Conservation (phyloP, 2,888 invertebrate genomes). For the Ptychoptera contaminata region DNA sequence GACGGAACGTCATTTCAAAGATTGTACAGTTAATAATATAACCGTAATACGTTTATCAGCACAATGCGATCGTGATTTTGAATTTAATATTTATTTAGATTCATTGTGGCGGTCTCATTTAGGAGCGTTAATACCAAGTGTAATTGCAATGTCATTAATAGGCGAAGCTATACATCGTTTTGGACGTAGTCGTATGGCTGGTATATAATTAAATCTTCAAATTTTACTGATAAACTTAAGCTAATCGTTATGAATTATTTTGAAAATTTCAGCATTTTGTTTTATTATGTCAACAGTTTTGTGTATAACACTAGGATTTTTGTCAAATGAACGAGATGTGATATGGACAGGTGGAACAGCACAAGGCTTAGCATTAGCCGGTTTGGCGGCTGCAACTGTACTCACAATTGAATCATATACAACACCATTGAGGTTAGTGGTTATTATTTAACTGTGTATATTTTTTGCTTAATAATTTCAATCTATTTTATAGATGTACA, state of each 20-base stretch:
- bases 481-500: slow-evolving; percentile 11
- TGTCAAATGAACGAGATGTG: slow-evolving; percentile 10
- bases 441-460: neutral
- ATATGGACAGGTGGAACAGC: slow-evolving; percentile 15
- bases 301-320: slow-evolving; percentile 13
- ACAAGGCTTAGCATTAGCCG: slow-evolving; percentile 13
- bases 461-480: neutral
- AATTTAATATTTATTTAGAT: slow-evolving; percentile 13
- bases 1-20: slow-evolving; percentile 35
- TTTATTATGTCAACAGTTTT: slow-evolving; percentile 12
- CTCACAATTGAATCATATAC: slow-evolving; percentile 13
- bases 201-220: slow-evolving; percentile 8
- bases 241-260: neutral
- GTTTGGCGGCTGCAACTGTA: slow-evolving; percentile 12
- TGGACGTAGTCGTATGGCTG: slow-evolving; percentile 13
- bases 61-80: slow-evolving; percentile 29
- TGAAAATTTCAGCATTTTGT: slow-evolving; percentile 9
- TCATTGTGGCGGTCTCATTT: slow-evolving; percentile 12
- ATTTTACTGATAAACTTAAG: neutral
- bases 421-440: slow-evolving; percentile 12
- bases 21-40: slow-evolving; percentile 36
- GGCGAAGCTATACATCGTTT: slow-evolving; percentile 12
- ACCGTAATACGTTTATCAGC: slow-evolving; percentile 30
- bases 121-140: slow-evolving; percentile 12
- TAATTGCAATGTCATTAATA: slow-evolving; percentile 9